Evolutionary conservation across 1,140 invertebrate species (phyloP).

Genomic region (Colletes gigas): DNA sequence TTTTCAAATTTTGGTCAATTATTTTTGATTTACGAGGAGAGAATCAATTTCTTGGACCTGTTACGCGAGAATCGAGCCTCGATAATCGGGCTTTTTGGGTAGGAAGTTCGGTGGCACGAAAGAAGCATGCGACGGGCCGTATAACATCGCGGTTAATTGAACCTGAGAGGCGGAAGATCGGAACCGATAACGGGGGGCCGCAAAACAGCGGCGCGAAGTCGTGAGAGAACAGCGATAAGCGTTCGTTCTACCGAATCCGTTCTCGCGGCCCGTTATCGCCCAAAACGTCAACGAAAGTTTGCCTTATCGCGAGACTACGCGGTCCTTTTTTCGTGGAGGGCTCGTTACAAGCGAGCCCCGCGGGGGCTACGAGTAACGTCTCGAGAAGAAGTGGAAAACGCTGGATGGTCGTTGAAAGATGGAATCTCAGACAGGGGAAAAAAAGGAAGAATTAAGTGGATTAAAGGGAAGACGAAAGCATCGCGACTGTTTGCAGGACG

Average conservation of each 20-base stretch:
- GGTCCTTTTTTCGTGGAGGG: constrained; percentile 29
- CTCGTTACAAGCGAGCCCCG: constrained; percentile 29
- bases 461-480: constrained; percentile 7
- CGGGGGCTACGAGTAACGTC: not conserved
- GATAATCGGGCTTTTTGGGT: not conserved
- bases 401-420: constrained; percentile 48
- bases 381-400: constrained; percentile 41
- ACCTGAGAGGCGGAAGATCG: constrained; percentile 21
- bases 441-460: constrained; percentile 1
- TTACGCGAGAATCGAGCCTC: no score
- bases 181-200: constrained; percentile 16
- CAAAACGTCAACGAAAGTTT: constrained; percentile 46
- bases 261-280: constrained; percentile 32
- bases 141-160: constrained; percentile 48
- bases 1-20: no score
- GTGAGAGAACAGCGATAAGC: constrained; percentile 26
- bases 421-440: constrained; percentile 7
- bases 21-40: no score
- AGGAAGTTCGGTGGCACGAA: not conserved
- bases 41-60: no score
- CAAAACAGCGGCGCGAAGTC: constrained; percentile 44
- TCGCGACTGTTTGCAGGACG: constrained; percentile 7
- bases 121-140: constrained; percentile 18
- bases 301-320: constrained; percentile 24
- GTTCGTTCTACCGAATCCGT: constrained; percentile 8